A percentile compares a stretch with the other conserved stretches of the same genome.
Evolutionary conservation across 2,797 vertebrate species (phyloP).

Genomic region (Phrynocephalus forsythii): DNA sequence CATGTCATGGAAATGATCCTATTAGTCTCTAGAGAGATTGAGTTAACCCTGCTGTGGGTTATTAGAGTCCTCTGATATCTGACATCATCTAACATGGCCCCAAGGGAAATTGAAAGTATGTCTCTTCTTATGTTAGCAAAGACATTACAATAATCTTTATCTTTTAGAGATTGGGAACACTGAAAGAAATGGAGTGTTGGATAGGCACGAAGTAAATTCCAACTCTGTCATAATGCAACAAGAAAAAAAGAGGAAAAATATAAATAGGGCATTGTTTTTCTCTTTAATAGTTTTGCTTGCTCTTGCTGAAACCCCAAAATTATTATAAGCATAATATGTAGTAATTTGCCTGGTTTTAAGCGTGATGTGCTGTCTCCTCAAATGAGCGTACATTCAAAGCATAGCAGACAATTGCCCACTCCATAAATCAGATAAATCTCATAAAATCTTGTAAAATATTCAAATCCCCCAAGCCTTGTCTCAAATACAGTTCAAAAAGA

Average conservation of each 20-base stretch:
- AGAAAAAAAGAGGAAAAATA: not conserved
- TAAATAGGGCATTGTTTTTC: not conserved
- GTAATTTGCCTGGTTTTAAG: not conserved
- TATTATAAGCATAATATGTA: constrained; percentile 27
- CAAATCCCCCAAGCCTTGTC: not conserved
- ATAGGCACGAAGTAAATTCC: constrained; percentile 50
- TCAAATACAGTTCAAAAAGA: not conserved
- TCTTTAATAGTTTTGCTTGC: not conserved
- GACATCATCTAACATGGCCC: constrained; percentile 46
- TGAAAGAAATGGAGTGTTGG: constrained; percentile 57
- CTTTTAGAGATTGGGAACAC: constrained; percentile 53
- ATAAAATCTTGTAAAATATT: not conserved
- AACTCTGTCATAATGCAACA: constrained; percentile 52
- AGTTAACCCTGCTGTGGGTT: constrained; percentile 48
- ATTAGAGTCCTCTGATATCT: constrained; percentile 47
- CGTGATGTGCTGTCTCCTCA: not conserved
- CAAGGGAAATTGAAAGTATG: constrained; percentile 32
- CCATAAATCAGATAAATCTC: not conserved
- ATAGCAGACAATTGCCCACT: not conserved
- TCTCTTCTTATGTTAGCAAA: constrained; percentile 55
- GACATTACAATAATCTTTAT: constrained; percentile 59
- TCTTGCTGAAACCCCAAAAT: constrained; percentile 21
- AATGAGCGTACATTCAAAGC: not conserved
- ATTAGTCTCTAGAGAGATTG: constrained; percentile 45
- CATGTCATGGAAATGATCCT: constrained; percentile 47